Evolutionary conservation across 2,888 invertebrate species (phyloP).

Genomic region (Drosophila macrothrix): DNA sequence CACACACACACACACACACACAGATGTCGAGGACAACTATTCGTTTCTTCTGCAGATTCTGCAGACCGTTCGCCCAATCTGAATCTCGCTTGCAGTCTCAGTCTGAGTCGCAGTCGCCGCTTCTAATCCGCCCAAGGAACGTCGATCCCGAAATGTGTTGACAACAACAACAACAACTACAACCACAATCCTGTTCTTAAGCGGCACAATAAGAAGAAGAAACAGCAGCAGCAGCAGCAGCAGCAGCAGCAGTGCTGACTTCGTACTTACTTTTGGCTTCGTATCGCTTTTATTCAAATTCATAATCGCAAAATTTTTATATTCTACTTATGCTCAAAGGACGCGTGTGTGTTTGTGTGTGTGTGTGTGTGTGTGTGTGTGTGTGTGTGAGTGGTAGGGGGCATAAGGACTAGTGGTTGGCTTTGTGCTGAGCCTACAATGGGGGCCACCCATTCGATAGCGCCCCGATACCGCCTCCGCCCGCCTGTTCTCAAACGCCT

Average conservation of each 20-base stretch:
- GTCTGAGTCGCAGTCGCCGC: slow-evolving; percentile 3
- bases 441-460: slow-evolving; percentile 39
- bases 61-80: background rate
- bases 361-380: slow-evolving; percentile 35
- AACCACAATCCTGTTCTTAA: slow-evolving; percentile 29
- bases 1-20: background rate
- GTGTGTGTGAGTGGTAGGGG: slow-evolving; percentile 34
- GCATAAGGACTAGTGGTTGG: slow-evolving; percentile 64
- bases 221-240: background rate
- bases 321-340: slow-evolving; percentile 77
- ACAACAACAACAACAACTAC: slow-evolving; percentile 16
- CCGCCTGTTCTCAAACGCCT: background rate
- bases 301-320: slow-evolving; percentile 83
- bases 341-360: slow-evolving; percentile 42
- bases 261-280: slow-evolving; percentile 74
- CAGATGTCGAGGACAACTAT: slow-evolving; percentile 18
- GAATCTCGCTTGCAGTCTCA: background rate
- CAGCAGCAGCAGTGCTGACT: slow-evolving; percentile 25
- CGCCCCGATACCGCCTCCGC: slow-evolving; percentile 28
- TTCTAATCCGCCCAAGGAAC: slow-evolving; percentile 68
- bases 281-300: slow-evolving; percentile 83
- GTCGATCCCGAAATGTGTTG: slow-evolving; percentile 11
- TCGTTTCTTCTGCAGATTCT: background rate
- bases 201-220: slow-evolving; percentile 21
- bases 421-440: slow-evolving; percentile 74